phyloP scores from a whole-genome alignment of 2,113 vertebrate genomes.

The Noturus placidus region DNA sequence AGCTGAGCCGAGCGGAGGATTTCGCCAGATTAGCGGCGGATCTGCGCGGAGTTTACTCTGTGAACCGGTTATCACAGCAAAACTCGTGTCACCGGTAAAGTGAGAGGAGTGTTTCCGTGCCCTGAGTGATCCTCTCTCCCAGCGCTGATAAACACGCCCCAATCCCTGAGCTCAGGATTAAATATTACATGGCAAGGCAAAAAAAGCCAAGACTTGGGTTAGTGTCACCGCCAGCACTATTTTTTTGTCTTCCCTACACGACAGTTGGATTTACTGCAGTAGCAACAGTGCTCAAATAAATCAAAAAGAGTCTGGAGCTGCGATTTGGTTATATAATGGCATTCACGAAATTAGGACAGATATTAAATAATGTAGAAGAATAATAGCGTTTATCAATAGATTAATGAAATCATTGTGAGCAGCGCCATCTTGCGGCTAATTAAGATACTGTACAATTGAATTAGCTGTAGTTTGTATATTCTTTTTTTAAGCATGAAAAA shows the following conservation, averaged over 20 bases:
- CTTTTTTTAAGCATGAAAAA: too few species aligned
- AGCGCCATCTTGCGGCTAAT: conserved; percentile 55
- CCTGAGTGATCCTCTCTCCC: conserved; percentile 6
- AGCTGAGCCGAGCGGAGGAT: background rate
- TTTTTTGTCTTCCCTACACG: background rate
- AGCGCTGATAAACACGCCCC: conserved; percentile 49
- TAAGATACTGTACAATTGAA: background rate
- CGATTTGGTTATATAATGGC: background rate
- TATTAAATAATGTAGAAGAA: background rate
- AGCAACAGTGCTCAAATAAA: background rate
- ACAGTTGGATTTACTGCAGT: background rate
- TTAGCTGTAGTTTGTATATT: background rate
- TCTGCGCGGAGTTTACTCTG: background rate
- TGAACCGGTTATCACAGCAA: background rate
- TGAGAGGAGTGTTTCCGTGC: background rate
- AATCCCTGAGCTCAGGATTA: conserved; percentile 66
- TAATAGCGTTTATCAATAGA: background rate
- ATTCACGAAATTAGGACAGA: background rate
- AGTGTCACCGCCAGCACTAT: conserved; percentile 63
- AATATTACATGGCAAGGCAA: conserved; percentile 60
- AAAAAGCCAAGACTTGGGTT: conserved; percentile 49
- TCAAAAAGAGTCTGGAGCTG: background rate
- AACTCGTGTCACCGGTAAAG: background rate
- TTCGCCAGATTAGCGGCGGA: background rate
- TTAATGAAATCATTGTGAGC: background rate